A percentile compares a stretch with the other conserved stretches of the same genome.
phyloP scores from a whole-genome alignment of 2,797 vertebrate species.

The Squalus acanthias region DNA sequence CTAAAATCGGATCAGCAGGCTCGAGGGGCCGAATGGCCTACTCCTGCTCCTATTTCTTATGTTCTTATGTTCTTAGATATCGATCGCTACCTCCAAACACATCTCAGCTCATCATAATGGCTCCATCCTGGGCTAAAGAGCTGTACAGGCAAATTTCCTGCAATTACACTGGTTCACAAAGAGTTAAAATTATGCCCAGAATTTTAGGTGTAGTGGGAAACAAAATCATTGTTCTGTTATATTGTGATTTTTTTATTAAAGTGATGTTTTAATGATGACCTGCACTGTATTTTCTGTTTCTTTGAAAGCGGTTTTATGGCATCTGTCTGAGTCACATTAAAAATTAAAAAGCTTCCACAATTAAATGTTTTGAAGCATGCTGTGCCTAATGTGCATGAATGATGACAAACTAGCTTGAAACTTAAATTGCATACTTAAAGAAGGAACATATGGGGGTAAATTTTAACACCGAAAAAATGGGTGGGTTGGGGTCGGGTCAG shows the following conservation, averaged over 20 bases:
- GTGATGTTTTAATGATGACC: not conserved
- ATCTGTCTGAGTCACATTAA: not conserved
- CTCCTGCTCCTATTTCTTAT: too few relatives aligned
- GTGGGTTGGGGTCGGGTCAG: too few relatives aligned
- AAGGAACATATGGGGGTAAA: not conserved
- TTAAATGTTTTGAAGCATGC: not conserved
- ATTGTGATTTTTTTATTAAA: too few relatives aligned
- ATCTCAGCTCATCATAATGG: not conserved
- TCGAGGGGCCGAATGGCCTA: too few relatives aligned
- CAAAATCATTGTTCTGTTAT: not conserved
- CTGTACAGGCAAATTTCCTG: not conserved
- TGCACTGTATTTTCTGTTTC: not conserved
- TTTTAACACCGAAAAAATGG: too few relatives aligned
- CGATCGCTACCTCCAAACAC: not conserved
- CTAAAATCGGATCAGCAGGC: too few relatives aligned
- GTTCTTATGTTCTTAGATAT: not conserved
- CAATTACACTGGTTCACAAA: not conserved
- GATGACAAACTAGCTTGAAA: not conserved
- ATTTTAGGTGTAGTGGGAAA: not conserved
- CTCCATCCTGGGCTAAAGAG: not conserved
- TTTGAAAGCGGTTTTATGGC: not conserved
- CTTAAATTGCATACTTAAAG: not conserved
- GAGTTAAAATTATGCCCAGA: not conserved
- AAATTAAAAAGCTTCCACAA: not conserved
- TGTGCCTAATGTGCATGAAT: not conserved